Conservation (phyloP, 2,113 vertebrate genomes). For the Python bivittatus region DNA sequence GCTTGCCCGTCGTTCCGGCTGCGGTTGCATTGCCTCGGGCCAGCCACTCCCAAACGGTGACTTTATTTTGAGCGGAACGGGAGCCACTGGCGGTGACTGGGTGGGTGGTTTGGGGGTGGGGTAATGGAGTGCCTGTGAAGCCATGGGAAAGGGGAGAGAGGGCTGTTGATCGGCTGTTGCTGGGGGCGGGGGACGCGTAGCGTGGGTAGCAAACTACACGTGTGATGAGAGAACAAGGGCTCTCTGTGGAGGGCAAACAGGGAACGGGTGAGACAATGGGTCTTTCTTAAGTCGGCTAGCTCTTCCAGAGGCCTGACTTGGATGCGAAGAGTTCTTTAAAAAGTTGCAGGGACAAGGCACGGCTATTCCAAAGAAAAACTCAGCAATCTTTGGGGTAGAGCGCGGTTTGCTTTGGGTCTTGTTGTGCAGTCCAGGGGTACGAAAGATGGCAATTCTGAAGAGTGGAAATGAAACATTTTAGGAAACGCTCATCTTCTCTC, state of each 20-base stretch:
- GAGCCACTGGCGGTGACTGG: background rate
- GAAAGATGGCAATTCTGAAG: background rate
- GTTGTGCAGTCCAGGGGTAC: background rate
- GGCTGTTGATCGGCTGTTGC: background rate
- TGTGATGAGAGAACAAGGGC: constrained; percentile 8
- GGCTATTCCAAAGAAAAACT: background rate
- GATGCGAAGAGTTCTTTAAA: background rate
- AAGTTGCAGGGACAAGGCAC: too few species aligned
- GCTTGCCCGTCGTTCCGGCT: background rate
- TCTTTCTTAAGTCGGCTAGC: background rate
- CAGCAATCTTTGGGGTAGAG: background rate
- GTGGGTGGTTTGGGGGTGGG: background rate
- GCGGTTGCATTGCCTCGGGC: background rate
- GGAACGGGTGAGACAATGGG: constrained; percentile 2
- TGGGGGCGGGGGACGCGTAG: background rate
- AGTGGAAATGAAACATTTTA: background rate
- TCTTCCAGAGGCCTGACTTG: background rate
- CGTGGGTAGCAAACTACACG: background rate
- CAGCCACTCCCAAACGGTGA: background rate
- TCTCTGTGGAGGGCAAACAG: background rate
- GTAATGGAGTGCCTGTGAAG: background rate
- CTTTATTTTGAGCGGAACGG: background rate
- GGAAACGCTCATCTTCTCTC: background rate
- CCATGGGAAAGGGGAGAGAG: too few species aligned
- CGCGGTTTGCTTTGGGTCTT: background rate